Evolutionary conservation across 2,888 invertebrate genomes (phyloP).

Genomic region (Apodemia hepburni): DNA sequence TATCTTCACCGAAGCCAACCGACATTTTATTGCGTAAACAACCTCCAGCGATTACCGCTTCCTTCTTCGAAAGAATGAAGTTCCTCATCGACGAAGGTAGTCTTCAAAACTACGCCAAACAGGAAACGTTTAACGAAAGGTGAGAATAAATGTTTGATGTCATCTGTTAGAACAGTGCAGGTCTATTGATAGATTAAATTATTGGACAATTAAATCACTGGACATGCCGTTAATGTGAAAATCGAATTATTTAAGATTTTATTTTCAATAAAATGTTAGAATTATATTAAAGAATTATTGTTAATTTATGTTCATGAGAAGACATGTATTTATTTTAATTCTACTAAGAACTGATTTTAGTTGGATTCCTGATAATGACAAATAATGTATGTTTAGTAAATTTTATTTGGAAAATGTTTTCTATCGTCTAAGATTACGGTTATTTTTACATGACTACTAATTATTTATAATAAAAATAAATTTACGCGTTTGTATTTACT

Average conservation of each 20-base stretch:
- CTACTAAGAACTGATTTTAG: too few relatives aligned
- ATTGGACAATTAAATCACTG: slow-evolving; percentile 10
- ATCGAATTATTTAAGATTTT: neutral
- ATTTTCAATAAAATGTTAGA: neutral
- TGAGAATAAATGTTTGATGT: slow-evolving; percentile 79
- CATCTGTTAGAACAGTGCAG: slow-evolving; percentile 40
- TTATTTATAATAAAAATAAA: too few relatives aligned
- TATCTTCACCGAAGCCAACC: slow-evolving; percentile 96
- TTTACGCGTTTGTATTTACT: too few relatives aligned
- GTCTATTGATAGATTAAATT: slow-evolving; percentile 18
- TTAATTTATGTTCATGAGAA: too few relatives aligned
- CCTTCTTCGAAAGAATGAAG: slow-evolving; percentile 98
- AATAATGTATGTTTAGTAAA: too few relatives aligned
- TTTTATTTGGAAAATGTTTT: too few relatives aligned
- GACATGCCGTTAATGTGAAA: neutral
- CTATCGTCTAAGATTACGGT: too few relatives aligned
- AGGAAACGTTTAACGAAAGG: slow-evolving; percentile 98
- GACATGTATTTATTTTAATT: too few relatives aligned
- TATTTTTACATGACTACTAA: too few relatives aligned
- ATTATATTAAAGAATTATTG: too few relatives aligned
- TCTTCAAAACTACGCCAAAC: slow-evolving; percentile 97
- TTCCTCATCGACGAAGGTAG: slow-evolving; percentile 99
- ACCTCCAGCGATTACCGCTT: slow-evolving; percentile 97
- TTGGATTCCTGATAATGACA: too few relatives aligned
- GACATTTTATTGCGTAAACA: slow-evolving; percentile 97